phyloP scores from a whole-genome alignment of 2,113 vertebrate genomes.

The Numida meleagris region DNA sequence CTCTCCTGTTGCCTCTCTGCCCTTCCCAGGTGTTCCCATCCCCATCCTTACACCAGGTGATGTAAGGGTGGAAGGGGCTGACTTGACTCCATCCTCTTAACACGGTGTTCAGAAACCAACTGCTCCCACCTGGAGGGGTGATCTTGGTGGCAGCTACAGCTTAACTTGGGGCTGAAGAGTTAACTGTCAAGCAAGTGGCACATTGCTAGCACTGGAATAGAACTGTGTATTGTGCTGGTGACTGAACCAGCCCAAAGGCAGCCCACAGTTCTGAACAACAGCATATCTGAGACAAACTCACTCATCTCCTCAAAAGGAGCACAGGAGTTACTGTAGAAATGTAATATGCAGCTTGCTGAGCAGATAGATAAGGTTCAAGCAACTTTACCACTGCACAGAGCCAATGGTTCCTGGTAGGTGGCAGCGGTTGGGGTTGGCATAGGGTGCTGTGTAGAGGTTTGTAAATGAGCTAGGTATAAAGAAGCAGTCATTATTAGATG shows the following conservation, averaged over 20 bases:
- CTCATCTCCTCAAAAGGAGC: background rate
- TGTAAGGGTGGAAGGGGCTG: background rate
- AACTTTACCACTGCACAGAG: background rate
- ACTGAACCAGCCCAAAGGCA: conserved; percentile 11
- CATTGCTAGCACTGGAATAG: background rate
- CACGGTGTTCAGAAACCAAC: background rate
- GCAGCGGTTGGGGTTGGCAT: background rate
- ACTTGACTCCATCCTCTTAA: background rate
- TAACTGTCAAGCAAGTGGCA: background rate
- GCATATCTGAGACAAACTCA: background rate
- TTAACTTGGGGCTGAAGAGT: background rate
- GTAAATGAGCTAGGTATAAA: background rate
- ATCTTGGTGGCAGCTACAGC: background rate
- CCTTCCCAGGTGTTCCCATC: background rate
- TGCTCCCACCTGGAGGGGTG: background rate
- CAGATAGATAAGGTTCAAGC: background rate
- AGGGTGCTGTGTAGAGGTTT: background rate
- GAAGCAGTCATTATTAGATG: background rate
- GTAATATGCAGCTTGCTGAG: background rate
- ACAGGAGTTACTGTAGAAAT: background rate
- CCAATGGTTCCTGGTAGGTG: background rate
- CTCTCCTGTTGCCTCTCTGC: background rate
- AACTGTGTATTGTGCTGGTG: background rate
- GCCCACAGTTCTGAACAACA: background rate
- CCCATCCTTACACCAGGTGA: background rate